Evolutionary conservation across 1,140 invertebrate species (phyloP).

Genomic region (Bombus waltoni): DNA sequence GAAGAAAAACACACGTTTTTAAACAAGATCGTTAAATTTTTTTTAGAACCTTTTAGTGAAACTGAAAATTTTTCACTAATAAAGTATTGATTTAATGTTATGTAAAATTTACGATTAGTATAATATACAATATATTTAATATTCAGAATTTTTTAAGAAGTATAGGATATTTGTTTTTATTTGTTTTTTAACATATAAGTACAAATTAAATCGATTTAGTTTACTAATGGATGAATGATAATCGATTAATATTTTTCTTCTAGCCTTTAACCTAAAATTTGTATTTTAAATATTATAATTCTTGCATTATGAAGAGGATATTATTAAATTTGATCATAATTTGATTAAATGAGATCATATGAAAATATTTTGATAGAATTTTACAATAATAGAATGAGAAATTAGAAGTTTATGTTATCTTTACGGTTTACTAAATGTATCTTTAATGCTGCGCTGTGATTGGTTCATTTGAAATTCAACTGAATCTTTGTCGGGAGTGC

Average conservation of each 20-base stretch:
- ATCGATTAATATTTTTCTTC: not conserved
- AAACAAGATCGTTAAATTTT: not conserved
- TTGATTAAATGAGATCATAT: not conserved
- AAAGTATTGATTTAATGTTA: not conserved
- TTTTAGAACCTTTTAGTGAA: not conserved
- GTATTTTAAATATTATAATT: not conserved
- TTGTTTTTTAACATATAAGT: not conserved
- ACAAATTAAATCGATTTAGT: not conserved
- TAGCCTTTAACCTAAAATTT: not conserved
- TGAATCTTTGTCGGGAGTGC: not conserved
- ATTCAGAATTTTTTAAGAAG: not conserved
- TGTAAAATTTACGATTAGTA: not conserved
- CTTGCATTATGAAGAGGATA: not conserved
- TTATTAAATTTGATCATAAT: not conserved
- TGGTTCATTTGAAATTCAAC: conserved; percentile 31
- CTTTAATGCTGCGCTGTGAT: not conserved
- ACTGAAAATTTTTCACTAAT: not conserved
- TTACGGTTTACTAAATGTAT: too few species aligned
- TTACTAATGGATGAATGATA: not conserved
- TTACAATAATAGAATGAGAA: not conserved
- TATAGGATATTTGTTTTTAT: not conserved
- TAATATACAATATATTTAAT: too few species aligned
- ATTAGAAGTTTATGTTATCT: not conserved
- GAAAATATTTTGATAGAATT: not conserved
- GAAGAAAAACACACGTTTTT: not conserved